Percentiles rank a stretch among this genome's conserved stretches.
Conservation (phyloP, 2,888 invertebrate genomes). For the Callyntrura guangdongensis region DNA sequence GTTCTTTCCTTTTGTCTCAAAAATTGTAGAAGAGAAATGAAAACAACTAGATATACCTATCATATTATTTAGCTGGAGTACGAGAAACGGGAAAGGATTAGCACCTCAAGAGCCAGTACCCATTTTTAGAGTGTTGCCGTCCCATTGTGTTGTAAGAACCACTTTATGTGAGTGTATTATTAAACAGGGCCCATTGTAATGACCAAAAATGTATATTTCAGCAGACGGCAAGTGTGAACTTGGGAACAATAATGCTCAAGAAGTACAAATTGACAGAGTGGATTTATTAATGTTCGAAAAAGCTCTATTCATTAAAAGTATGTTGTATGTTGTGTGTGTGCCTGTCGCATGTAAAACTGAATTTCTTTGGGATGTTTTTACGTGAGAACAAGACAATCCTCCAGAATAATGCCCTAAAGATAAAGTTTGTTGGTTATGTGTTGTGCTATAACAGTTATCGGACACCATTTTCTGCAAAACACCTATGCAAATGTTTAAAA, state of each 20-base stretch:
- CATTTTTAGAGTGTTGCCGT: no score
- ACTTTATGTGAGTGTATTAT: not conserved
- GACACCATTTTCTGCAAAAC: no score
- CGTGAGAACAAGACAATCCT: no score
- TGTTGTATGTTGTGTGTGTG: no score
- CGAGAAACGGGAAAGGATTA: not conserved
- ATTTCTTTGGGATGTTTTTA: no score
- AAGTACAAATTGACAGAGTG: not conserved
- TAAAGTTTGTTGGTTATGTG: no score
- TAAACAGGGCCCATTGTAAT: not conserved
- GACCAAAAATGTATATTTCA: not conserved
- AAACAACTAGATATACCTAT: not conserved
- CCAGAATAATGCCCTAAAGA: no score
- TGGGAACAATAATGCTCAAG: not conserved
- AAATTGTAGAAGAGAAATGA: slow-evolving; percentile 8
- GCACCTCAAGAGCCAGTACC: no score
- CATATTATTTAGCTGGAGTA: not conserved
- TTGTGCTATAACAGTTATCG: no score
- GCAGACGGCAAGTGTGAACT: slow-evolving; percentile 1
- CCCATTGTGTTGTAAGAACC: not conserved
- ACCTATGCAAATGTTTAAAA: no score
- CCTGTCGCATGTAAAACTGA: no score
- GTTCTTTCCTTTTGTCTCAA: not conserved
- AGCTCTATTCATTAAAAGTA: not conserved
- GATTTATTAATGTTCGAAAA: not conserved